Percentiles rank a stretch among this genome's conserved stretches.
phyloP scores from a whole-genome alignment of 2,888 invertebrate species.

The Choristoneura rosaceana region DNA sequence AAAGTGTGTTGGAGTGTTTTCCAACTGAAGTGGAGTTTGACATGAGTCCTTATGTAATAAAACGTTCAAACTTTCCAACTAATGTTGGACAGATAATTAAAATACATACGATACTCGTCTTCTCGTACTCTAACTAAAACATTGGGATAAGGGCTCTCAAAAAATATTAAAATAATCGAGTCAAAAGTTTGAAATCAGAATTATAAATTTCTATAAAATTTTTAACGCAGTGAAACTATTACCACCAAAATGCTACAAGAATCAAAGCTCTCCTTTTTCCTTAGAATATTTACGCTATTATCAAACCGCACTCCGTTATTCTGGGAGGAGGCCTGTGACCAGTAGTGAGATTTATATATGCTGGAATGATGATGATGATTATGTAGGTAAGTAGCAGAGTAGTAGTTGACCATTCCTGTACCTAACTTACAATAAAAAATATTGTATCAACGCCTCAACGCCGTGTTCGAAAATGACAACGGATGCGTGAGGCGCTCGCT shows the following conservation, averaged over 20 bases:
- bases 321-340: no score
- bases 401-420: neutral
- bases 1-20: slow-evolving; percentile 54
- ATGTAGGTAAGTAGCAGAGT: neutral
- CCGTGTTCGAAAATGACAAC: neutral
- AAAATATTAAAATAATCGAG: neutral
- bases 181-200: no score
- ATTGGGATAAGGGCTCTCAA: neutral
- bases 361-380: no score
- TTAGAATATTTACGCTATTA: no score
- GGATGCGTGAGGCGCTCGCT: slow-evolving; percentile 11
- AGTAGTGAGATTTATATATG: no score
- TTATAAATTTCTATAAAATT: no score
- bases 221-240: no score
- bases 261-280: no score
- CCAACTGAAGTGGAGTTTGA: slow-evolving; percentile 33
- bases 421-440: neutral
- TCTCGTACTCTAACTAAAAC: neutral
- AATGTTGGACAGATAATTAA: neutral
- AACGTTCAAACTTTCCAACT: neutral
- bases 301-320: no score
- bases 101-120: neutral
- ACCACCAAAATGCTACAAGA: no score
- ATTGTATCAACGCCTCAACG: neutral
- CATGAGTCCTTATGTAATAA: slow-evolving; percentile 11